Conservation (phyloP, 2,888 invertebrate species). For the Dasypolia templi region DNA sequence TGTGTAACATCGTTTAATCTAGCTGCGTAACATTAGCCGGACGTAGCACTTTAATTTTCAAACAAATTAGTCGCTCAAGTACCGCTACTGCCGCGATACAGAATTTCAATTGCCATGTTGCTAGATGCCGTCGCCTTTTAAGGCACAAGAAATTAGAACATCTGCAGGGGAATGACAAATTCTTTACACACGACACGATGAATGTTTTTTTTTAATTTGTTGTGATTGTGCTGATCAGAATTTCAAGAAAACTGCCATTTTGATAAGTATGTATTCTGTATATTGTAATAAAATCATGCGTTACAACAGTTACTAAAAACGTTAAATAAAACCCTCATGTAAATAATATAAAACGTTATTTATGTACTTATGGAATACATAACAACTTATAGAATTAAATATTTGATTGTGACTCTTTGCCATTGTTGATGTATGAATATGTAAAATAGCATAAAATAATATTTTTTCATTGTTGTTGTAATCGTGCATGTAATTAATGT, state of each 20-base stretch:
- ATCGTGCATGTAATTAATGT: constrained; percentile 45
- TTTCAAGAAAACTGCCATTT: constrained; percentile 62
- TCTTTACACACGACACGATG: constrained; percentile 37
- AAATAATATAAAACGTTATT: constrained; percentile 52
- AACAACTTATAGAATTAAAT: constrained; percentile 43
- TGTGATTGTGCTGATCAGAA: constrained; percentile 10
- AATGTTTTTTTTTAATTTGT: constrained; percentile 7
- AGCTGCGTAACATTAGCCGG: constrained; percentile 28
- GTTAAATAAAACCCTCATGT: constrained; percentile 47
- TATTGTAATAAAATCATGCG: constrained; percentile 61
- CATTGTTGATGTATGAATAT: constrained; percentile 53
- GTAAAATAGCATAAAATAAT: constrained; percentile 61
- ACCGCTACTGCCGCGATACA: constrained; percentile 21
- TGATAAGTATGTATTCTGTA: constrained; percentile 57
- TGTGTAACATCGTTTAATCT: constrained; percentile 45
- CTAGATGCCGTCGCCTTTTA: constrained; percentile 15
- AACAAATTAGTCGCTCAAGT: constrained; percentile 28
- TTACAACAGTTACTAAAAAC: constrained; percentile 46
- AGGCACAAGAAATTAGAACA: constrained; percentile 17
- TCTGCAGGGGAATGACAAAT: constrained; percentile 24
- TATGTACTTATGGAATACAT: constrained; percentile 63
- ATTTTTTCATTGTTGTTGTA: constrained; percentile 66
- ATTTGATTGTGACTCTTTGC: constrained; percentile 55
- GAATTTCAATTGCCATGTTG: constrained; percentile 15
- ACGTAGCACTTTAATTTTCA: constrained; percentile 45